Percentiles rank a stretch among this genome's conserved stretches.
Conservation (phyloP, 2,797 vertebrate genomes). For the Tenualosa thibaudeaui region DNA sequence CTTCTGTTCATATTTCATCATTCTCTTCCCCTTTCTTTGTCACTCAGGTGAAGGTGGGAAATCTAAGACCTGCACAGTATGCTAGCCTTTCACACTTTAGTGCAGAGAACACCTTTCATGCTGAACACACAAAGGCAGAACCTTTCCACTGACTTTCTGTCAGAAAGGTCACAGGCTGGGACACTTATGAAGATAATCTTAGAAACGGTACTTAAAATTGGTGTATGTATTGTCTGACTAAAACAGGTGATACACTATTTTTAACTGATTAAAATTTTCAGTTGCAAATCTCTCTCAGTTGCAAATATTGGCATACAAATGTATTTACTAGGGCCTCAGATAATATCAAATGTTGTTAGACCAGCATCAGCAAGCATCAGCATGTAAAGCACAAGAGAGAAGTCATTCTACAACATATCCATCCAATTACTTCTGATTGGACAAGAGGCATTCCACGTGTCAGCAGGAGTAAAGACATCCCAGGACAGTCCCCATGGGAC, state of each 20-base stretch:
- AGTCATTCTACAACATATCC: no score
- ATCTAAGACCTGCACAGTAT: slow-evolving; percentile 86
- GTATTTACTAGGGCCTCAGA: not conserved
- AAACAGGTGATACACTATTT: not conserved
- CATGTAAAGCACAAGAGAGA: not conserved
- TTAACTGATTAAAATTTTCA: not conserved
- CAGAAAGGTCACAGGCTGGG: not conserved
- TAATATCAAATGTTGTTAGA: not conserved
- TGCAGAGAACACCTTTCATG: not conserved
- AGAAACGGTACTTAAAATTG: not conserved
- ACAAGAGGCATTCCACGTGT: no score
- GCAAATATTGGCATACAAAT: not conserved
- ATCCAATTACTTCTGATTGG: no score
- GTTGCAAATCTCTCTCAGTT: not conserved
- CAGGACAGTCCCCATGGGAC: no score
- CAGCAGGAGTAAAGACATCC: no score
- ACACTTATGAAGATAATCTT: not conserved
- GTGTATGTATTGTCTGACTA: not conserved
- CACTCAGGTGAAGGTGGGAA: slow-evolving; percentile 61
- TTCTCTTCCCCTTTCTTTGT: not conserved
- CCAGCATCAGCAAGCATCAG: not conserved
- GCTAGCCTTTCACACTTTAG: slow-evolving; percentile 59
- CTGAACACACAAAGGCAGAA: not conserved
- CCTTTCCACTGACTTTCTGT: not conserved
- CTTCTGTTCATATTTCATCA: not conserved